Evolutionary conservation across 2,113 vertebrate genomes (phyloP).

Genomic region (Sterna hirundo): DNA sequence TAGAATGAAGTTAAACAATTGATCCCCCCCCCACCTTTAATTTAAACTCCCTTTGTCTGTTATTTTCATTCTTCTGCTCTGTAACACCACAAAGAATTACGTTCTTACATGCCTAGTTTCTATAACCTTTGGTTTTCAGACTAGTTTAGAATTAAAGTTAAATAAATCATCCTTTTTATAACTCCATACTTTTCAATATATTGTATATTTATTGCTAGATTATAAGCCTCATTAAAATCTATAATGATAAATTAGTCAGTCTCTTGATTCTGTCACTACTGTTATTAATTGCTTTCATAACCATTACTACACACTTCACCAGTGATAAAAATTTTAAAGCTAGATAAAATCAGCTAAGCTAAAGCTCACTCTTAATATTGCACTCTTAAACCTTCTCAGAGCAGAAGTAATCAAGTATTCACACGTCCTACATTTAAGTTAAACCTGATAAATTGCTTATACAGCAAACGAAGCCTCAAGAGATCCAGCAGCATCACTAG

Average conservation of each 20-base stretch:
- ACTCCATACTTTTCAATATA: conserved; percentile 38
- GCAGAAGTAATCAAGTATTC: conserved; percentile 25
- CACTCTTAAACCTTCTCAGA: neutral
- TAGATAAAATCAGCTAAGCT: conserved; percentile 56
- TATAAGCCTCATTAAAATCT: conserved; percentile 69
- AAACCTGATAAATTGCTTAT: conserved; percentile 37
- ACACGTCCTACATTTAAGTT: neutral
- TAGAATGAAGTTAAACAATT: neutral
- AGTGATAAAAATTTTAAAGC: conserved; percentile 62
- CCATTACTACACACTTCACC: conserved; percentile 42
- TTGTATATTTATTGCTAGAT: conserved; percentile 63
- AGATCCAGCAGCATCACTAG: neutral
- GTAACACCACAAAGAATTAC: neutral
- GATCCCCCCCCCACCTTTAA: rapidly evolving
- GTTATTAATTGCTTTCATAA: conserved; percentile 70
- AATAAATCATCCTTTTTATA: conserved; percentile 61
- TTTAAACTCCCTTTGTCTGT: neutral
- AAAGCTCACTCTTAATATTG: neutral
- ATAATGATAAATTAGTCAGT: conserved; percentile 66
- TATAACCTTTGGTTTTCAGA: neutral
- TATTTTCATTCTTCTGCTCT: neutral
- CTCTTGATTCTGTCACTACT: conserved; percentile 51
- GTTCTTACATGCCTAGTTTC: neutral
- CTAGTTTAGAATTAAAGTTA: conserved; percentile 33
- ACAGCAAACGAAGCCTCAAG: neutral